Base-by-base conservation (phyloP, 2,797 vertebrate species). In the Lagorchestes hirsutus region DNA sequence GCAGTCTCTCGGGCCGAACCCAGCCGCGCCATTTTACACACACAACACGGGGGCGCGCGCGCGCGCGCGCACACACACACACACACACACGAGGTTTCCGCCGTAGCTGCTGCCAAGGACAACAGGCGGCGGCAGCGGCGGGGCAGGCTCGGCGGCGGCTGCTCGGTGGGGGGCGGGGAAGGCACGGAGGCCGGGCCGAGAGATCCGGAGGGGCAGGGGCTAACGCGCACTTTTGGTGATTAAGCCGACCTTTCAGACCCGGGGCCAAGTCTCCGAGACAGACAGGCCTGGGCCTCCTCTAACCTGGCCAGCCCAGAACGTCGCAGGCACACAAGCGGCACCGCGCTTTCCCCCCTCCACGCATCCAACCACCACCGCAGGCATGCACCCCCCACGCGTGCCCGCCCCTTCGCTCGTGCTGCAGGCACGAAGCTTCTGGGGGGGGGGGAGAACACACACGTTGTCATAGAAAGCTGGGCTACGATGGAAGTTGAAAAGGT, bases 11-110 rank as follows among this genome's bases (percentile, higher is more conserved):
- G 31, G 52, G 90, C 50, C 54, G 12, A 54, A 90, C 57, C 94
- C 91, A 46, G 82, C 93, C 97, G 97, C 98, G 98, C 98, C 98
- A 98, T 98, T 98, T 98, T 98, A 98, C 40, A 87, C 74, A 82
- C 40, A 82, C 40, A 82, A 27, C 90, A 95, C 62, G 58, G n/a
- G 54, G 90, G 5, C 95, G 50, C 92, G 12, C 92, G 3, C 90
- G 93, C 93, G 52, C 67, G 14, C 67, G 6, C 82, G 22, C 74
- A 40, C 74, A 95, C 59, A n/a, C 62, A 67, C 91, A 14, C 90
- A 8, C 91, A 94, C 94, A 54, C 96, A 54, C 96, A 96, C 95
- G 96, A 96, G 96, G 96, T 97, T 98, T 97, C 97, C 97, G 96
- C 74, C 74, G 40, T 22, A 40, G 22, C 40, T 87, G 74, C 97